Evolutionary conservation across 2,797 vertebrate species (phyloP).

Genomic region (Nannoperca australis): DNA sequence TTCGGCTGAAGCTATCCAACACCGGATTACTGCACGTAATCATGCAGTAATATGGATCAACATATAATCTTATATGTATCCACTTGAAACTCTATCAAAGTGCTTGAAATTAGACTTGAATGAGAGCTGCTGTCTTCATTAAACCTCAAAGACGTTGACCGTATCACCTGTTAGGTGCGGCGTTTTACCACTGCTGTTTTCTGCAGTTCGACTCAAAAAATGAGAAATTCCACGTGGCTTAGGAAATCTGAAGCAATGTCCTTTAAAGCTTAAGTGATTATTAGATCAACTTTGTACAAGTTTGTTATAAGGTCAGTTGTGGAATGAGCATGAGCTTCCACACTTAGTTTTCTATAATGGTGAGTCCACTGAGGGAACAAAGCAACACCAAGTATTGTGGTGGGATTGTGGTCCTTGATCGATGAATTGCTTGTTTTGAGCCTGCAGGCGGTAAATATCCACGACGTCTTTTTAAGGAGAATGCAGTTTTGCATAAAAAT

Average conservation of each 20-base stretch:
- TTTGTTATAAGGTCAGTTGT: background rate
- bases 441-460: slow-evolving; percentile 3
- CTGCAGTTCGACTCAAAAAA: background rate
- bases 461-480: background rate
- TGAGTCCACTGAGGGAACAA: background rate
- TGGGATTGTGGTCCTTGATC: background rate
- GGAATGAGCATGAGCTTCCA: background rate
- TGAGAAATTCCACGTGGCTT: background rate
- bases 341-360: background rate
- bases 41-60: background rate
- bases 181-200: background rate
- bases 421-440: background rate
- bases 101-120: slow-evolving; percentile 11
- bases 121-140: background rate
- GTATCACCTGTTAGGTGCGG: background rate
- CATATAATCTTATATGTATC: slow-evolving; percentile 3
- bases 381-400: background rate
- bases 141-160: slow-evolving; percentile 1
- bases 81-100: slow-evolving; percentile 13
- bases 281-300: background rate
- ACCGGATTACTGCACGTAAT: background rate
- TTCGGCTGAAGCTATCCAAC: background rate
- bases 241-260: background rate
- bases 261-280: background rate
- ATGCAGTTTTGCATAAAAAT: background rate